phyloP scores from a whole-genome alignment of 2,113 vertebrate species.

The Mormoops blainvillei region DNA sequence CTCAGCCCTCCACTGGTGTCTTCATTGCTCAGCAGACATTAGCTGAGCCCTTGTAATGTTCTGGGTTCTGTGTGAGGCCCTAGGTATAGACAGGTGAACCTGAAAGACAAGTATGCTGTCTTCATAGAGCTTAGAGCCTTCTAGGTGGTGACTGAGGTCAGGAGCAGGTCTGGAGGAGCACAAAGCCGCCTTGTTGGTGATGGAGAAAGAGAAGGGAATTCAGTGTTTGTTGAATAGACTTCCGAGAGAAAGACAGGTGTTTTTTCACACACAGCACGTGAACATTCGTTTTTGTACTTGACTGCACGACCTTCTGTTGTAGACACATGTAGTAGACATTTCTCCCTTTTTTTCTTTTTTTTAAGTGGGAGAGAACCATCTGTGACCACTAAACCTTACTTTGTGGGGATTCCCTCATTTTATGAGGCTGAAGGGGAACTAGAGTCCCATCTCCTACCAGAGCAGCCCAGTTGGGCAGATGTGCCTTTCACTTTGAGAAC shows the following conservation, averaged over 20 bases:
- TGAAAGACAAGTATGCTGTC: not conserved
- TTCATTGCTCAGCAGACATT: not conserved
- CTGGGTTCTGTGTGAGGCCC: not conserved
- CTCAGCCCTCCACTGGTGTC: no score
- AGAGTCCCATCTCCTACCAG: not conserved
- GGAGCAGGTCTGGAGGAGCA: not conserved
- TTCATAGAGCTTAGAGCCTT: not conserved
- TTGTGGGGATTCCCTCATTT: not conserved
- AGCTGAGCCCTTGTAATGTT: not conserved
- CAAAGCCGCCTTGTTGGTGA: not conserved
- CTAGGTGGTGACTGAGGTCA: not conserved
- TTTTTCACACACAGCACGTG: accelerated
- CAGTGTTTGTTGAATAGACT: not conserved
- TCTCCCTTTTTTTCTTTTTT: not conserved
- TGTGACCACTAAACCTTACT: not conserved
- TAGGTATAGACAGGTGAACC: not conserved
- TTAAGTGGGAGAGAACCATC: not conserved
- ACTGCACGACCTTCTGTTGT: not conserved
- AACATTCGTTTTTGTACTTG: accelerated
- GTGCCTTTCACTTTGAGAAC: accelerated
- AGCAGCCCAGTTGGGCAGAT: accelerated
- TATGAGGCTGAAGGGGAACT: no score
- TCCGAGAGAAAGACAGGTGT: not conserved
- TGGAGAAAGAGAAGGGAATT: not conserved
- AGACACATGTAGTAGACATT: not conserved